Evolutionary conservation across 2,888 invertebrate genomes (phyloP).

Genomic region (Spicauda simplicius): DNA sequence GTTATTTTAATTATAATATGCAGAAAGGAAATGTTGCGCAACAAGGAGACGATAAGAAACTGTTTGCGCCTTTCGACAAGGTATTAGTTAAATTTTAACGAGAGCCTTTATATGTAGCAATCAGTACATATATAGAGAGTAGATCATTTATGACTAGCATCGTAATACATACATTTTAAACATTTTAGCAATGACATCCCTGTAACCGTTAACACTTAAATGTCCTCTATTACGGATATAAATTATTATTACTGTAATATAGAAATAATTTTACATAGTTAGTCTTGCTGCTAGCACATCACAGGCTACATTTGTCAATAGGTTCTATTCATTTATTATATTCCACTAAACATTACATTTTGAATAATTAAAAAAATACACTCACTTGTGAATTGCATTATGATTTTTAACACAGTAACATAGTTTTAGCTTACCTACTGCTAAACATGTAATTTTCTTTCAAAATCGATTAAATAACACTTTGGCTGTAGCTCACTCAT

Average conservation of each 20-base stretch:
- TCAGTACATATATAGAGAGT: neutral
- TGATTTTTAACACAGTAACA: no score
- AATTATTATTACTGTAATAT: no score
- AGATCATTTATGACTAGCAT: neutral
- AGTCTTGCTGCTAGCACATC: no score
- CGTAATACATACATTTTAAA: neutral
- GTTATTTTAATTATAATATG: conserved; percentile 49
- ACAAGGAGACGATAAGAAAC: conserved; percentile 90
- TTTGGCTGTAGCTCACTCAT: conserved; percentile 87
- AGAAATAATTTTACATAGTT: no score
- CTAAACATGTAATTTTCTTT: neutral
- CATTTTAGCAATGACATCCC: neutral
- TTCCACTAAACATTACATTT: no score
- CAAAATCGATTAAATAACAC: neutral
- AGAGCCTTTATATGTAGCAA: conserved; percentile 4
- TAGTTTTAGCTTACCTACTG: no score
- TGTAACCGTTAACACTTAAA: neutral
- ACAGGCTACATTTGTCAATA: no score
- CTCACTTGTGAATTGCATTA: no score
- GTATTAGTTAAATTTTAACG: conserved; percentile 72
- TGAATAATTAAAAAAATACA: no score
- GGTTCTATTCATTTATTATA: no score
- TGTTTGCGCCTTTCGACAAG: conserved; percentile 93
- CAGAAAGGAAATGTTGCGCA: conserved; percentile 92
- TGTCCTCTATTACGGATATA: no score